Percentiles rank a stretch among this genome's conserved stretches.
Conservation (phyloP, 92 coral and sea anemone genomes). For the Epizoanthus scotinus region DNA sequence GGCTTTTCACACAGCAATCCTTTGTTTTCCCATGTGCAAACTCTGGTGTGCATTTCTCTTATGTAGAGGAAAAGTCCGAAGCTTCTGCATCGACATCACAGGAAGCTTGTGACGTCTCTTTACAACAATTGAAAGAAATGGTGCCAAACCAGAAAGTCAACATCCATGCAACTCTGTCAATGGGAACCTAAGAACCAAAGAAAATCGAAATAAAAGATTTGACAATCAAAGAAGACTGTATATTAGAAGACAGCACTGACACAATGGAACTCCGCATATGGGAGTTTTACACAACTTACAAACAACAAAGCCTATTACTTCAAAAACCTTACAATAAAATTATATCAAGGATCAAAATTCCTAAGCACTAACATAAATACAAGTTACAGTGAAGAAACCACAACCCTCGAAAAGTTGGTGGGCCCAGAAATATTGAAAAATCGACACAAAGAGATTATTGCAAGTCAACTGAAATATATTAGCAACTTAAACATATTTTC, state of each 20-base stretch:
- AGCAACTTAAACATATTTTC: too few species aligned
- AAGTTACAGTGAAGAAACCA: slow-evolving; percentile 35
- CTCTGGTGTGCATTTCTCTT: too few species aligned
- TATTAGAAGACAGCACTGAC: slow-evolving; percentile 38
- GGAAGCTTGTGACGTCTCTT: slow-evolving; percentile 37
- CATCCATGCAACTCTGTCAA: slow-evolving; percentile 38
- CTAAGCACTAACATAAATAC: slow-evolving; percentile 39
- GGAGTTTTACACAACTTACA: slow-evolving; percentile 35
- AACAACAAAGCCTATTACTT: slow-evolving; percentile 35
- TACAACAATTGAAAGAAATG: slow-evolving; percentile 40
- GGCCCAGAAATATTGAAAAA: slow-evolving; percentile 24
- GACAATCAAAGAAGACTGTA: too few species aligned
- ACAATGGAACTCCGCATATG: slow-evolving; percentile 41
- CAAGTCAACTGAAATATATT: slow-evolving; percentile 27
- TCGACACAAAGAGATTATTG: slow-evolving; percentile 31
- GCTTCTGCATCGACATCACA: too few species aligned
- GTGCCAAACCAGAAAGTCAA: slow-evolving; percentile 46
- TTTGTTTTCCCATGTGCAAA: too few species aligned
- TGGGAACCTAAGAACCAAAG: slow-evolving; percentile 46
- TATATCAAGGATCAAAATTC: slow-evolving; percentile 23
- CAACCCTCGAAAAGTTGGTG: slow-evolving; percentile 25
- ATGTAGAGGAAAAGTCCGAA: too few species aligned
- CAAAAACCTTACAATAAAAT: slow-evolving; percentile 35
- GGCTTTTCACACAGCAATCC: too few species aligned
- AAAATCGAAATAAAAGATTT: too few species aligned